Base-by-base conservation (phyloP, 1,140 invertebrate species). In the Oreohelix idahoensis region DNA sequence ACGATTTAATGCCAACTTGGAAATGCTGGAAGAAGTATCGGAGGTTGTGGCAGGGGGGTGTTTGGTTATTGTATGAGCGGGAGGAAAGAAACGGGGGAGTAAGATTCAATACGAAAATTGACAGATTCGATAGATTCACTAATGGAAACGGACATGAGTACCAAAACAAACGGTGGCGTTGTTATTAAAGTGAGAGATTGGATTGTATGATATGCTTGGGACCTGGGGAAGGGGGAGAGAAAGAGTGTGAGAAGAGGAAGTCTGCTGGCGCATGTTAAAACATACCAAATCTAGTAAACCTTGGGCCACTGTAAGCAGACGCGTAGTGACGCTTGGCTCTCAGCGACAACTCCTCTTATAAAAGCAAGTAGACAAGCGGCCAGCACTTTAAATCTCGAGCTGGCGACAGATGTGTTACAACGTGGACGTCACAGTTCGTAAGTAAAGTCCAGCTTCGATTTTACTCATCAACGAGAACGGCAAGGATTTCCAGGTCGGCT, bases 71-170 rank as follows among this genome's bases (percentile, higher is more conserved):
- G 69, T 71, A 15, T 71, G 32, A 36, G 32, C 11, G 63, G 26
- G 11, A 36, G 32, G 11, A 35, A 58, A 71, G 69, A 35, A 71
- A 13, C 69, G 38, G 11, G 69, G 17, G 20, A 26, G 26, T 32
- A 66, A 35, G 17, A 58, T 58, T 32, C 63, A 32, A 32, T 66
- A 66, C 63, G 63, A 17, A 66, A 66, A 66, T 66, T 32, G 63
- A 29, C 17, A 17, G 63, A 35, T 32, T 66, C 17, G n/a, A 66
- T 66, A 66, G 63, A 66, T 66, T 66, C 63, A 32, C 63, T 66
- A 29, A 32, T 73, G 71, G 71, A 73, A 73, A 73, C 36, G 71
- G 38, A 73, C 5, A n/a, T 1, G 71, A 11, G 71, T 39, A 42
- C 26, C 26, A 45, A 39, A 73, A 26, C 36, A 73, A 39, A 42